Percentiles rank a stretch among this genome's conserved stretches.
These are phyloP conservation scores for Drymonia ruficornis DNA, from an alignment of 2,888 invertebrate species.

Conservation along the genomic window DNA sequence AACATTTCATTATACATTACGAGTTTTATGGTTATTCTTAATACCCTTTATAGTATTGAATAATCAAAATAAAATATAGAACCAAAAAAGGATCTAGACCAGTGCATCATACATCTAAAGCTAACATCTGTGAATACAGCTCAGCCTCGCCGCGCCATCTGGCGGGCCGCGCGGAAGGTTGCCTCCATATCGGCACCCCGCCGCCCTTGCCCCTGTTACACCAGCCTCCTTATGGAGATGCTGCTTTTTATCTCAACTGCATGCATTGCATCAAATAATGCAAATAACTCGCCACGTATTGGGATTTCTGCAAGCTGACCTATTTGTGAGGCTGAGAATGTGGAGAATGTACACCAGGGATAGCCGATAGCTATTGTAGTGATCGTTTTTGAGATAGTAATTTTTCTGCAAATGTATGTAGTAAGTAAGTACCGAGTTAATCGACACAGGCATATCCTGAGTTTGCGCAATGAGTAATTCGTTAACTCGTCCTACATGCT, in stretches of 20 bases:
- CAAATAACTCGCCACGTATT: slow-evolving; percentile 15
- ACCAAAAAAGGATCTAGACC: background rate
- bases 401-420: too few relatives aligned
- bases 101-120: background rate
- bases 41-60: too few relatives aligned
- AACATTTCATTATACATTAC: too few relatives aligned
- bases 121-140: slow-evolving; percentile 26
- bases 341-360: background rate
- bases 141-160: slow-evolving; percentile 34
- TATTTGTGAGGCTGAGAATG: slow-evolving; percentile 24
- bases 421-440: too few relatives aligned
- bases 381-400: too few relatives aligned
- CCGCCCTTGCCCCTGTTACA: slow-evolving; percentile 45
- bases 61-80: too few relatives aligned
- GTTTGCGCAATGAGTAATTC: too few relatives aligned
- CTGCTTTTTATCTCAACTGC: slow-evolving; percentile 25
- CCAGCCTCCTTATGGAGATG: slow-evolving; percentile 37
- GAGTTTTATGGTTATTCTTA: too few relatives aligned
- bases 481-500: too few relatives aligned
- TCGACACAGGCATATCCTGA: too few relatives aligned
- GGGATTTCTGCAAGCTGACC: slow-evolving; percentile 26
- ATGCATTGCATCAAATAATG: slow-evolving; percentile 12
- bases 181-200: slow-evolving; percentile 36
- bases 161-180: slow-evolving; percentile 18
- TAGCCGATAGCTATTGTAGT: background rate